Evolutionary conservation across 2,113 vertebrate genomes (phyloP).

Genomic region (Sander vitreus): DNA sequence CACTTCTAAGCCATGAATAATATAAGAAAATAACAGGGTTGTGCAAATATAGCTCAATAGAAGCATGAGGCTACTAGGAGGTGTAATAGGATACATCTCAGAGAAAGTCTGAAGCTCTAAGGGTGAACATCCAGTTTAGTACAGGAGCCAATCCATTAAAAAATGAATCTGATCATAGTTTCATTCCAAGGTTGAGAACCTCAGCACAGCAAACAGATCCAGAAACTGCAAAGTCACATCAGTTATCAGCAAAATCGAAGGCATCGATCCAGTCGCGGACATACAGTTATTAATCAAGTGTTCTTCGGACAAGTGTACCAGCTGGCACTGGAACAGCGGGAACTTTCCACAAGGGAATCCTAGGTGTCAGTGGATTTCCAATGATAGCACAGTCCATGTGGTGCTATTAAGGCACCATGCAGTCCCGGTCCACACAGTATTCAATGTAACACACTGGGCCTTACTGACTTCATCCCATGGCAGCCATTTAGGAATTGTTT

Average conservation of each 20-base stretch:
- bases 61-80: slow-evolving; percentile 12
- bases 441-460: background rate
- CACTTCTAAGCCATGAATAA: background rate
- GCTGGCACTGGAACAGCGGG: slow-evolving; percentile 5
- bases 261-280: background rate
- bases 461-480: background rate
- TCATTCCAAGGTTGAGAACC: slow-evolving; percentile 1
- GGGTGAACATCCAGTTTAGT: slow-evolving; percentile 2
- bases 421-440: background rate
- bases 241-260: slow-evolving; percentile 30
- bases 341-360: background rate
- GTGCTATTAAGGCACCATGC: slow-evolving; percentile 49
- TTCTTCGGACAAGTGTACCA: slow-evolving; percentile 18
- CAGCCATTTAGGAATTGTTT: background rate
- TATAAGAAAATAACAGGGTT: slow-evolving; percentile 1
- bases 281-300: slow-evolving; percentile 11
- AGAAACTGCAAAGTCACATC: slow-evolving; percentile 24
- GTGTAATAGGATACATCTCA: slow-evolving; percentile 9
- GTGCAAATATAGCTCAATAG: slow-evolving; percentile 34
- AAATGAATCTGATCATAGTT: background rate
- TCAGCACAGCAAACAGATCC: slow-evolving; percentile 20
- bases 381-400: slow-evolving; percentile 31
- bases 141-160: background rate
- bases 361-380: background rate
- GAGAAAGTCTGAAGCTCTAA: background rate